Conservation (phyloP, 2,797 vertebrate genomes). For the Bradypus variegatus region DNA sequence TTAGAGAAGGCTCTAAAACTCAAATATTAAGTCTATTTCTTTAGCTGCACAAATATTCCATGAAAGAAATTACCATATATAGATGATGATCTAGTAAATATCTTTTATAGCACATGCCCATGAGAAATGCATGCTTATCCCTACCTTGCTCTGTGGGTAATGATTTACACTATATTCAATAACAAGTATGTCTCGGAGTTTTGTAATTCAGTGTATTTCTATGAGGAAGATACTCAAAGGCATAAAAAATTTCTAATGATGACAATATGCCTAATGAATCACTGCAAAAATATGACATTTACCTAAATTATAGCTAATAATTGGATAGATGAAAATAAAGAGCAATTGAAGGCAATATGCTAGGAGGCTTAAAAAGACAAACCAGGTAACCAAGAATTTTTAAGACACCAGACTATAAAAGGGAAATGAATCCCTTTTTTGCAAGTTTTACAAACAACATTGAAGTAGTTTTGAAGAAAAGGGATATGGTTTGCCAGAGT, state of each 20-base stretch:
- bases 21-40: background rate
- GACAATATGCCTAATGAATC: background rate
- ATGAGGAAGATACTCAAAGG: background rate
- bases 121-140: background rate
- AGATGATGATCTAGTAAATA: background rate
- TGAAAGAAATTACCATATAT: background rate
- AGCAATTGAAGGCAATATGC: background rate
- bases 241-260: background rate
- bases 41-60: constrained; percentile 5
- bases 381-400: background rate
- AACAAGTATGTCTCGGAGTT: background rate
- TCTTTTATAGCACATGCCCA: background rate
- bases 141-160: background rate
- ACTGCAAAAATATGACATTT: background rate
- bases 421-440: background rate
- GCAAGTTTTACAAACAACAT: background rate
- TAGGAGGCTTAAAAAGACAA: background rate
- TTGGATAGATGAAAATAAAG: background rate
- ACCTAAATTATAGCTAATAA: background rate
- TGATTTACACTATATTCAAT: background rate
- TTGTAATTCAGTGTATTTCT: background rate
- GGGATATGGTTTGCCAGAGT: background rate
- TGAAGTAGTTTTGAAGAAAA: background rate
- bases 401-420: background rate
- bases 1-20: background rate